Evolutionary conservation across 2,797 vertebrate species (phyloP), one percentile per base, ranked within the genome.

Genomic region (Arctocebus calabarensis): DNA sequence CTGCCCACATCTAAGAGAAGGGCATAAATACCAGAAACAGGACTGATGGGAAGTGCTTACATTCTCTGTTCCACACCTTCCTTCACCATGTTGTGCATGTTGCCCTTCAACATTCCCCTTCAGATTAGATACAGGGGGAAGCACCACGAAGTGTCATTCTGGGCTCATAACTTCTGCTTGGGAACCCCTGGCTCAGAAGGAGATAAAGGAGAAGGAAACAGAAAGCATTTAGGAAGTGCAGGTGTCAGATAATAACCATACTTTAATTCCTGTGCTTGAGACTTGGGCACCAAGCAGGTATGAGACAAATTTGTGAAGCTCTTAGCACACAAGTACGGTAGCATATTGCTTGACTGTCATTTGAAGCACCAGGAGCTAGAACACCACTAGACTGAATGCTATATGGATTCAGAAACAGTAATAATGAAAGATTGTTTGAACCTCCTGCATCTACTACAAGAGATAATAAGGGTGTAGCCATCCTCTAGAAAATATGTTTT

Each of bases 241-340:
- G 20, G 52, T 71, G 32, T 62, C 29, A 84, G 27, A 16, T 78
- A 78, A 62, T 75, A 59, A 57, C 32, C n/a, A 20, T 62, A 29
- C 55, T 84, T 79, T 52, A n/a, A 79, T 70, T 91, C 27, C 75
- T 88, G 66, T 86, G 43, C 32, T 81, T 88, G 40, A 59, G n/a
- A 52, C 37, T 48, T 68, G 20, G 40, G 1, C 64, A 66, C 13
- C 66, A 29, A 73, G 19, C 20, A 57, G 45, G 84, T 5, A 66
- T 1, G 6, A 90, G 68, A 29, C 12, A 84, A 12, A 77, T 84
- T 85, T 68, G 61, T 34, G 27, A 79, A 94, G 27, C 10, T 43
- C 48, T 96, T 57, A 3, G 37, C 52, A 90, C 5, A 57, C 34
- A 91, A 79, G 9, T 57, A 48, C 10, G 12, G 7, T n/a, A 45